Evolutionary conservation across 1,140 invertebrate species (phyloP).

Genomic region (Trachymyrmex septentrionalis): DNA sequence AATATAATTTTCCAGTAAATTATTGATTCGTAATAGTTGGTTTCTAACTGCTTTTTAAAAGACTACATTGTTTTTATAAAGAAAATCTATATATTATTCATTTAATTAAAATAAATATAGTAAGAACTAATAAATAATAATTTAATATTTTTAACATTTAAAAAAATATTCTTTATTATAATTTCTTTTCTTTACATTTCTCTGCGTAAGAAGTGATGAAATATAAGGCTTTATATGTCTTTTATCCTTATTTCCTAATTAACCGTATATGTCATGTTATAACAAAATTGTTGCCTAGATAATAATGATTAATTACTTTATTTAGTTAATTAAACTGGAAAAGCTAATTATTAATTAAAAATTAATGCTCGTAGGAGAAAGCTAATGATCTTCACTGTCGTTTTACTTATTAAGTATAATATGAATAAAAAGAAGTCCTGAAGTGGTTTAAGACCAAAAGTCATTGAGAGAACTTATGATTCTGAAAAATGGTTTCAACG

Average conservation of each 20-base stretch:
- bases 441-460: conserved; percentile 36
- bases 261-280: neutral
- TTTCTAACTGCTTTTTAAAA: neutral
- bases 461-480: conserved; percentile 53
- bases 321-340: neutral
- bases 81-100: neutral
- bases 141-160: neutral
- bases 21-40: neutral
- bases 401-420: conserved; percentile 28
- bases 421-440: conserved; percentile 41
- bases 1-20: neutral
- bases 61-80: neutral
- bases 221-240: neutral
- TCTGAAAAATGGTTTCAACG: conserved; percentile 68
- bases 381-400: conserved; percentile 22
- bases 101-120: conserved; percentile 5
- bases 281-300: neutral
- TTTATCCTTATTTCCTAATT: neutral
- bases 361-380: conserved; percentile 36
- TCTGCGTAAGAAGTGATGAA: no score
- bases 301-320: neutral
- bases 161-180: neutral
- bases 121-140: neutral
- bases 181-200: no score
- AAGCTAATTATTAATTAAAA: conserved; percentile 3